Evolutionary conservation across 2,888 invertebrate genomes (phyloP), one percentile per base, ranked within the genome.

Genomic region (Hydrotaea cyrtoneurina): DNA sequence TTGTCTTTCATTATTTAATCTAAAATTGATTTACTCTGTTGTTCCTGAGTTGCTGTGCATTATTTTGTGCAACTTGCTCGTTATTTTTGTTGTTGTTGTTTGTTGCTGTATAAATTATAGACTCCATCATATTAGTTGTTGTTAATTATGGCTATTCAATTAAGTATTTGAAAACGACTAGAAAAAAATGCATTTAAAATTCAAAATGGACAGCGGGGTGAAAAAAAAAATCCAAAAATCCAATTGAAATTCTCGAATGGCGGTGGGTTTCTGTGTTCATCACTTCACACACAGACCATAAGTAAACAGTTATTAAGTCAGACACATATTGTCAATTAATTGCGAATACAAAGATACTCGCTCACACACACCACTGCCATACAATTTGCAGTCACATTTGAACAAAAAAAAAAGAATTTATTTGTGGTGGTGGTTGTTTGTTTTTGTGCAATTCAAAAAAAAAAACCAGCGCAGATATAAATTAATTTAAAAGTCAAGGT

Each of bases 401-500:
- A 78, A 50, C 19, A 72, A 26, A 71, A 39, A 59, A 26, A 69
- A 66, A 69, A 69, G 74, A 74, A 74, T 74, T 74, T 50, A 62
- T 74, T 59, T 55, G n/a, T 50, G 31, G 2, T 31, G 2, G 31
- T 31, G 31, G 31, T 57, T 73, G 55, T 59, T 50, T 26, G 15
- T 59, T 62, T 46, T n/a, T 21, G 4, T 15, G 59, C 26, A 59
- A 59, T 59, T 59, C 55, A 19, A 36, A 26, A 74, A 50, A 50
- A 59, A 59, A 23, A n/a, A n/a, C n/a, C n/a, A n/a, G 0, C 57
- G 17, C 19, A 31, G 53, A 31, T 21, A 74, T 76, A 73, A 78
- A 69, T 80, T 79, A 31, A 80, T 80, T 82, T 85, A 85, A 85
- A 85, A 85, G 82, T 82, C 82, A 85, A 85, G 85, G 85, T 82